phyloP scores from a whole-genome alignment of 2,113 vertebrate genomes.

The Meleagris gallopavo region DNA sequence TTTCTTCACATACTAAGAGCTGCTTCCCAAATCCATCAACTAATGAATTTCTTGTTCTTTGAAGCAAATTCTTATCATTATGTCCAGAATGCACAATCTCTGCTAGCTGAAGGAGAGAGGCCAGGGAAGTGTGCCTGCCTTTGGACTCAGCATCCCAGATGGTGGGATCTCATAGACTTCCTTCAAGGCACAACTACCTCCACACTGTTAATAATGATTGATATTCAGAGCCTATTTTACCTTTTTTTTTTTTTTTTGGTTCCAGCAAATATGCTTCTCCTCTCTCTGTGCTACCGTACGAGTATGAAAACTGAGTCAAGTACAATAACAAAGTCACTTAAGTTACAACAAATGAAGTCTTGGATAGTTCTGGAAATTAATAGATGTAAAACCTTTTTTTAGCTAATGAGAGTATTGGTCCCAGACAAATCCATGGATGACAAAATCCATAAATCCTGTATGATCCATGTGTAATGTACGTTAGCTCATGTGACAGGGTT shows the following conservation, averaged over 20 bases:
- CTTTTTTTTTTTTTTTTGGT: neutral
- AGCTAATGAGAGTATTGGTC: neutral
- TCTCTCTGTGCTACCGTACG: neutral
- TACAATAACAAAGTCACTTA: neutral
- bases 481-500: accelerated
- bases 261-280: neutral
- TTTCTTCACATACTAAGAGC: neutral
- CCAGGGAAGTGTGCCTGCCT: neutral
- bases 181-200: neutral
- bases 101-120: neutral
- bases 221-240: neutral
- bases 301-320: neutral
- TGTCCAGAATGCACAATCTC: neutral
- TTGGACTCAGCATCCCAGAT: neutral
- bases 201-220: neutral
- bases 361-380: neutral
- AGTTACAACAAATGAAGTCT: neutral
- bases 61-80: neutral
- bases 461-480: neutral
- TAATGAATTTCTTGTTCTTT: neutral
- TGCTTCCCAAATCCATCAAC: neutral
- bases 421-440: neutral
- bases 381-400: neutral
- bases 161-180: neutral
- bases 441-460: neutral